These are phyloP conservation scores for Spea hammondii DNA, from an alignment of 2,797 vertebrate species.

Conservation along the genomic window DNA sequence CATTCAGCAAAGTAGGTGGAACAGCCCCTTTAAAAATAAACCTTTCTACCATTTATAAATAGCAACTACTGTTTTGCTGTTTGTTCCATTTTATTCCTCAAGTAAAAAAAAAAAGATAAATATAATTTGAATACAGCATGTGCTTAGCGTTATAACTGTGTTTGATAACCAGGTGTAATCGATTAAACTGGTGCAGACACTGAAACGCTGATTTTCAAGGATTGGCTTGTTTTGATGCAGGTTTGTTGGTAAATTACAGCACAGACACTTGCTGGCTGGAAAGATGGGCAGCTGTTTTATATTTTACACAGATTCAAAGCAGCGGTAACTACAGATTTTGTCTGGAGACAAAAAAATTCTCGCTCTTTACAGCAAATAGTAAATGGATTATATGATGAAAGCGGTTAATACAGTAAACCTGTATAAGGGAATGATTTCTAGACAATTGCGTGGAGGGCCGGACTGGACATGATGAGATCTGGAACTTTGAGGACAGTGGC, in stretches of 20 bases:
- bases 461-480: no score
- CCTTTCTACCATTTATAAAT: no score
- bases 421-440: no score
- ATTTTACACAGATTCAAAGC: constrained; percentile 21
- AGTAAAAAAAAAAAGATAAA: no score
- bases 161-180: constrained; percentile 31
- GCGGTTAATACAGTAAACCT: no score
- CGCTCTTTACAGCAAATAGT: neutral
- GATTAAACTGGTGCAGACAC: constrained; percentile 29
- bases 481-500: no score
- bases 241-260: constrained; percentile 13
- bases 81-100: constrained; percentile 3
- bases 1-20: no score
- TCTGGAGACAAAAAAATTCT: neutral
- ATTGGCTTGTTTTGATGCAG: constrained; percentile 7
- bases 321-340: neutral
- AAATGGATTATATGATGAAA: neutral
- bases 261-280: constrained; percentile 22
- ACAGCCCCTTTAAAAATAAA: no score
- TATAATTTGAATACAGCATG: neutral
- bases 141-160: constrained; percentile 19
- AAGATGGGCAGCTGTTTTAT: constrained; percentile 34
- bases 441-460: no score
- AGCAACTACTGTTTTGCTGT: neutral
- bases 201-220: constrained; percentile 3